A percentile compares a stretch with the other conserved stretches of the same genome.
Evolutionary conservation across 2,113 vertebrate genomes (phyloP).

Genomic region (Myanophis thanlyinensis): DNA sequence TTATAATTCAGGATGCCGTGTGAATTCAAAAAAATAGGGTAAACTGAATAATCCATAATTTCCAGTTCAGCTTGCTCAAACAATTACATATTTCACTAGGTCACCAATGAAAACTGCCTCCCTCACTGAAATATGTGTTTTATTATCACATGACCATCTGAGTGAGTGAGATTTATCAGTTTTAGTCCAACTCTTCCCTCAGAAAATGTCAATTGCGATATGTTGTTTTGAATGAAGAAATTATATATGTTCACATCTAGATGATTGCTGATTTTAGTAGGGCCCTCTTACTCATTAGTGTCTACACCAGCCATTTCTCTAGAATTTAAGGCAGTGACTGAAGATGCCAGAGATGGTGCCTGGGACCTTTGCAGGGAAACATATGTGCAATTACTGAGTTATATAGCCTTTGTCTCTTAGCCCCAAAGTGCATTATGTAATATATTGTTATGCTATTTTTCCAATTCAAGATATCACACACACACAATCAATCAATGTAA

Average conservation of each 20-base stretch:
- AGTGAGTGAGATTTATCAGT: background rate
- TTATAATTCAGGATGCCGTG: background rate
- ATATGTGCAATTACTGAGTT: background rate
- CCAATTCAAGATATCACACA: background rate
- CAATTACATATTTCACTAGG: background rate
- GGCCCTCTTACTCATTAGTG: background rate
- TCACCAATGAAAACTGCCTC: background rate
- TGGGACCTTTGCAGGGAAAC: background rate
- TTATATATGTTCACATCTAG: background rate
- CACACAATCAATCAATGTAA: background rate
- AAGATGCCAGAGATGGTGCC: background rate
- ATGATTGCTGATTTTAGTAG: background rate
- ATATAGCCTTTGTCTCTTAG: background rate
- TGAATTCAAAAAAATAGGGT: background rate
- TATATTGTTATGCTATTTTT: background rate
- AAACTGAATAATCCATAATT: background rate
- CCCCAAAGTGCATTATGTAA: background rate
- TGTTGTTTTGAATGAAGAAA: background rate
- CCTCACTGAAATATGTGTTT: background rate
- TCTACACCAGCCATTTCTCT: background rate
- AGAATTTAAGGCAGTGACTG: background rate
- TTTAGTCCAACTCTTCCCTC: too few species aligned
- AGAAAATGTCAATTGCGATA: background rate
- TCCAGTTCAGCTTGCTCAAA: background rate
- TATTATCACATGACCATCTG: background rate